Evolutionary conservation across 2,113 vertebrate species (phyloP).

Genomic region (Serilophus lunatus): DNA sequence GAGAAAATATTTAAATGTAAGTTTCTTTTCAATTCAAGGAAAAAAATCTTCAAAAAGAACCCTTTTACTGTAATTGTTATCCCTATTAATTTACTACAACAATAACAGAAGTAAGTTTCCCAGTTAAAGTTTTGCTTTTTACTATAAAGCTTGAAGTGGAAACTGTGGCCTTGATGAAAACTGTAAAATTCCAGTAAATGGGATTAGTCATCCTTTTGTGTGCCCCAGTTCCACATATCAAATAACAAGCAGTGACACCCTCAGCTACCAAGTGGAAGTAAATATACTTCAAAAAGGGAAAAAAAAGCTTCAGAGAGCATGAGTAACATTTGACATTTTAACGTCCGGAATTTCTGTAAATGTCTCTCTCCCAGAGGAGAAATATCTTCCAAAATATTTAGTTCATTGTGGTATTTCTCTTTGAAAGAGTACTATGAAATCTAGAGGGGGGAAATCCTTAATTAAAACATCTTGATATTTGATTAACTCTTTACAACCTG

Average conservation of each 20-base stretch:
- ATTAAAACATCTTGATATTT: slow-evolving; percentile 48
- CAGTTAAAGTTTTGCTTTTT: slow-evolving; percentile 59
- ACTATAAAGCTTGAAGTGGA: slow-evolving; percentile 70
- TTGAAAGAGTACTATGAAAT: slow-evolving; percentile 55
- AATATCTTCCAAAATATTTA: slow-evolving; percentile 66
- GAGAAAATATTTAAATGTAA: neutral
- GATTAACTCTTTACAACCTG: slow-evolving; percentile 49
- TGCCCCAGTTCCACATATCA: slow-evolving; percentile 66
- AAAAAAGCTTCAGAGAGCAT: slow-evolving; percentile 44
- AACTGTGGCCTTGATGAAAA: slow-evolving; percentile 71
- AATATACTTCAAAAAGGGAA: slow-evolving; percentile 62
- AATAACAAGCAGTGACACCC: slow-evolving; percentile 70
- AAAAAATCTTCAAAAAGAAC: neutral
- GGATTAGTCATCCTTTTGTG: slow-evolving; percentile 76
- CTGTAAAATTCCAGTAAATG: slow-evolving; percentile 77
- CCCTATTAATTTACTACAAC: slow-evolving; percentile 33
- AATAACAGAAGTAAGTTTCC: slow-evolving; percentile 21
- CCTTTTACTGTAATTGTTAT: neutral
- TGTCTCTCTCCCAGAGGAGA: slow-evolving; percentile 62
- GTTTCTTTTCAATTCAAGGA: slow-evolving; percentile 30
- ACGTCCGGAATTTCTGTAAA: slow-evolving; percentile 57
- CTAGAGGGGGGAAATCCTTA: neutral
- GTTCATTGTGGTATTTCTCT: slow-evolving; percentile 45
- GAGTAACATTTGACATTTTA: slow-evolving; percentile 79
- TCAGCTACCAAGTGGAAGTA: slow-evolving; percentile 69